Base-by-base conservation (phyloP, 2,888 invertebrate genomes). In the Cephus pygmeus region DNA sequence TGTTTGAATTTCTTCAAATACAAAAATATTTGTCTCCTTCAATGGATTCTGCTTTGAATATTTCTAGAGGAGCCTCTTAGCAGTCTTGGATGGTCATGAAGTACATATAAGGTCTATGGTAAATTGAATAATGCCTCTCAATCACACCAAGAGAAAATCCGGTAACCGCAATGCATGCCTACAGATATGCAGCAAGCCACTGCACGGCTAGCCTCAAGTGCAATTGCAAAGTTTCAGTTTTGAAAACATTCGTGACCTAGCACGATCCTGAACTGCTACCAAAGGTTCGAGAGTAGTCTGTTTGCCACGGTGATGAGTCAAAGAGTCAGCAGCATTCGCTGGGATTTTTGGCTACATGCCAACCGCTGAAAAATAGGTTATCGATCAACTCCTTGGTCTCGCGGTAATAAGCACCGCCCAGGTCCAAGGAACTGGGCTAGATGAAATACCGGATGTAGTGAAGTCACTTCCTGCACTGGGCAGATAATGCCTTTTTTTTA, bases 341-440 rank as follows among this genome's bases (percentile, higher is more conserved):
- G 79, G 81, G 82, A 85, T 85, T 83, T 86, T 84, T 89, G 89
- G 89, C 89, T 71, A 68, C 31, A 73, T 79, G 89, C 89, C 89
- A 88, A 78, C 83, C 79, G 77, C 81, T 78, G 83, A 85, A 87
- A 89, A 88, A 89, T 89, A 86, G 88, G 88, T 88, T 88, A 89
- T 88, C 87, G 88, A 89, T 88, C 87, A 85, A 85, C 81, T 83
- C 79, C 83, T 81, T 69, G 74, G 34, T 56, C 75, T 76, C 76
- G 31, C 31, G 75, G 34, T 73, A 73, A 73, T 34, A 73, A 34
- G 31, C 74, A 23, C 34, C 15, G 12, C 30, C 74, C 33, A 12
- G 74, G 74, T 23, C 34, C 35, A 23, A 30, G 35, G 35, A 71
- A 71, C 31, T 30, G 71, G 71, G 71, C 71, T 71, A 15, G 31